These are phyloP conservation scores for Drosophila mimica DNA, from an alignment of 2,888 invertebrate genomes.

Conservation along the genomic window DNA sequence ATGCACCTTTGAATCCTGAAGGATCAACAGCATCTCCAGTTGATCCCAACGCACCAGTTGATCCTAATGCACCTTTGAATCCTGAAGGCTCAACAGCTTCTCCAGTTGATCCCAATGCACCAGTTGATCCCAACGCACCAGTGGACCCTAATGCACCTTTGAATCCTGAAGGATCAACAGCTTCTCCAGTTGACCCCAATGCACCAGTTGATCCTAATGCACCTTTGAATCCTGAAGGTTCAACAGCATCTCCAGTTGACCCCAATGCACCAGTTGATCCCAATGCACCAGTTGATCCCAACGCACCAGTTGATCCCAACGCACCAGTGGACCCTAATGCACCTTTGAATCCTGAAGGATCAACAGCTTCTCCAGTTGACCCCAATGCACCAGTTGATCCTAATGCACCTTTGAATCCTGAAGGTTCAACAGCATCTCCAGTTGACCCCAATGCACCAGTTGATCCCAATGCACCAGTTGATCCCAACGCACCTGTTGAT, in stretches of 20 bases:
- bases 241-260: too few species aligned
- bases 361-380: neutral
- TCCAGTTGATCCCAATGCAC: neutral
- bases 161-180: too few species aligned
- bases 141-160: constrained; percentile 12
- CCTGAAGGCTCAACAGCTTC: neutral
- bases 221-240: too few species aligned
- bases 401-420: rapidly evolving
- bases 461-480: rapidly evolving
- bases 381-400: rapidly evolving
- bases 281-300: rapidly evolving
- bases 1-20: constrained; percentile 12
- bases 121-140: constrained; percentile 7
- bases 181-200: constrained; percentile 17
- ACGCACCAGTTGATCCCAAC: rapidly evolving
- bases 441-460: rapidly evolving
- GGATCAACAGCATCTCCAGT: constrained; percentile 6
- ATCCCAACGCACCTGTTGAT: rapidly evolving
- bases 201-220: neutral
- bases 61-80: constrained; percentile 13
- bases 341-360: neutral
- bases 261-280: rapidly evolving
- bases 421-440: neutral
- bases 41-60: neutral
- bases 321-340: rapidly evolving